Evolutionary conservation across 2,888 invertebrate species (phyloP), one percentile per base, ranked within the genome.

Genomic region (Choristoneura rosaceana): DNA sequence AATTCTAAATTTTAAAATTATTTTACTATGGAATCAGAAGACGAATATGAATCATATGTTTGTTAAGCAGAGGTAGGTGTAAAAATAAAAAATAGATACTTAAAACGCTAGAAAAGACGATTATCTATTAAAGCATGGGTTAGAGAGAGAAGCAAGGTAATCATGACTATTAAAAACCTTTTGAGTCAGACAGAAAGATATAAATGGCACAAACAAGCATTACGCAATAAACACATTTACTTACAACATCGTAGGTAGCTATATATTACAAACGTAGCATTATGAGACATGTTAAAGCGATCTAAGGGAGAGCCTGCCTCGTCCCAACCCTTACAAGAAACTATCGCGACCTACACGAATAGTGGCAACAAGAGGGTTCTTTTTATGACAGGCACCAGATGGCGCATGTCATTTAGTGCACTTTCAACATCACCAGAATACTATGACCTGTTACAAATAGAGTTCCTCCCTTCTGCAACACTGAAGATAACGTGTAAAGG

Each of bases 341-440:
- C 89, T 90, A 90, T 89, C 89, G 84, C 86, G 84, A 83, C 80
- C 82, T 84, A 90, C 90, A 90, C 82, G 82, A 88, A 81, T 88
- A 88, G 84, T 87, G 85, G 84, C 82, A 81, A 85, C 82, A 85
- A 86, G 89, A 89, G 92, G 92, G 92, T 89, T 80, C 87, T 87
- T 91, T 92, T 93, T 93, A 93, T 93, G 87, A 90, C 89, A 81
- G 81, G 78, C 87, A 82, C 86, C 93, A 94, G 91, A 92, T 93
- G 93, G 85, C 88, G 90, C 85, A 83, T 90, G 92, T 92, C 93
- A 92, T 91, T 91, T 88, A 87, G 83, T 90, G 89, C 89, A 90
- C 86, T 88, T 88, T 87, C 82, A 80, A 79, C 77, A 67, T 64
- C 68, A 76, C 89, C 86, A 82, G 25, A 34, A 4, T 76, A 69